These are phyloP conservation scores for Cassiopea xamachana DNA, from an alignment of 30 jellyfish, hydroid and myxozoan genomes.

Conservation along the genomic window DNA sequence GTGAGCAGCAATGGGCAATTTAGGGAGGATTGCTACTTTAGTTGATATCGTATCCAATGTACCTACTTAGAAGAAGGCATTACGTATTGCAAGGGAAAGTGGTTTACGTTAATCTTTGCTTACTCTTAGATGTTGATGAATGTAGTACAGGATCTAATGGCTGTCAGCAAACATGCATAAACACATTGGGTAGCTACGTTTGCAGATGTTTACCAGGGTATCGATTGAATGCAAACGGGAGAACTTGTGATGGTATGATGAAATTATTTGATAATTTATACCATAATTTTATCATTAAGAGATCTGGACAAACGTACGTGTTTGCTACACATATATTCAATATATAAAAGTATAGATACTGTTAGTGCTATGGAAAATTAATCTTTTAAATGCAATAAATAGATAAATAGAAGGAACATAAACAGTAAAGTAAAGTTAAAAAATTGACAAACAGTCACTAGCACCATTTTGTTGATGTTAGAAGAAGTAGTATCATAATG, in stretches of 20 bases:
- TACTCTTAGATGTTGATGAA: slow-evolving; percentile 68
- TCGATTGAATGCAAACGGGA: slow-evolving; percentile 50
- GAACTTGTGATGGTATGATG: slow-evolving; percentile 62
- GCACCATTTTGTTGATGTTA: no score
- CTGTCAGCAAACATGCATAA: slow-evolving; percentile 74
- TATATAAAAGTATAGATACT: no score
- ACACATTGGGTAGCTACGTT: slow-evolving; percentile 61
- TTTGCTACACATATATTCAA: neutral
- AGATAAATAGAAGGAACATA: no score
- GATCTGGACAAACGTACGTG: neutral
- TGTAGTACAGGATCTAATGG: slow-evolving; percentile 41
- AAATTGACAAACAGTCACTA: no score
- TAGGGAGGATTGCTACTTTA: neutral
- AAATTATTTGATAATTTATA: neutral
- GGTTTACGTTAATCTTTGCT: neutral
- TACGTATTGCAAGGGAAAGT: no score
- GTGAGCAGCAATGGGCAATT: neutral
- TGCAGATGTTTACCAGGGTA: slow-evolving; percentile 69
- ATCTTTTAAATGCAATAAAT: no score
- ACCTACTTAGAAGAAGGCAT: neutral
- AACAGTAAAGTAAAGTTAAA: no score
- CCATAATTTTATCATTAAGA: no score
- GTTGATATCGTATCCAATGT: neutral
- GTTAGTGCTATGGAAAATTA: no score
- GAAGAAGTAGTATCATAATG: neutral